Evolutionary conservation across 2,113 vertebrate species (phyloP).

Genomic region (Tachuris rubrigastra): DNA sequence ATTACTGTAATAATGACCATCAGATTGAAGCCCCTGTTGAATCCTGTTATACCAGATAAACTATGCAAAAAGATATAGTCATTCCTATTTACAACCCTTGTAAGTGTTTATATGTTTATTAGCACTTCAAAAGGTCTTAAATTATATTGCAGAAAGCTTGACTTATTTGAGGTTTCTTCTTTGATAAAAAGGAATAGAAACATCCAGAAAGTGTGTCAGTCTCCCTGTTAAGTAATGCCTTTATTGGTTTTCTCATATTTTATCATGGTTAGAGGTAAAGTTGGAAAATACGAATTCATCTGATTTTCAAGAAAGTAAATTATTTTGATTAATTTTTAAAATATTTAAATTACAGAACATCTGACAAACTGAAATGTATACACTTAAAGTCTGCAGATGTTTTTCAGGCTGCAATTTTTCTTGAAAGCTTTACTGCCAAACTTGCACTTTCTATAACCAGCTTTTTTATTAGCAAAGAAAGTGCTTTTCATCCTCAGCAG

Average conservation of each 20-base stretch:
- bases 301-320: not conserved
- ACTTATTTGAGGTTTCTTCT: not conserved
- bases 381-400: conserved; percentile 27
- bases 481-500: conserved; percentile 38
- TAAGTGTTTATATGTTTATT: not conserved
- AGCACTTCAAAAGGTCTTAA: conserved; percentile 11
- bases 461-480: conserved; percentile 47
- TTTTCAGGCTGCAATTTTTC: conserved; percentile 36
- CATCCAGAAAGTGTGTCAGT: not conserved
- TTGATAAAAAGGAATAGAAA: not conserved
- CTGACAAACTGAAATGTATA: conserved; percentile 4
- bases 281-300: conserved; percentile 8
- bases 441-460: conserved; percentile 42
- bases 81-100: not conserved
- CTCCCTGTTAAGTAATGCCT: not conserved
- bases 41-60: not conserved
- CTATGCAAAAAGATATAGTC: not conserved
- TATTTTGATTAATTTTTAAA: conserved; percentile 44
- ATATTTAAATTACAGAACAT: conserved; percentile 42
- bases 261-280: not conserved
- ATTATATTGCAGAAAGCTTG: not conserved
- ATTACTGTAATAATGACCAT: not conserved
- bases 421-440: conserved; percentile 26
- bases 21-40: not conserved
- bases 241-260: not conserved